phyloP scores from a whole-genome alignment of 2,888 invertebrate species.

The Eristalis pertinax region DNA sequence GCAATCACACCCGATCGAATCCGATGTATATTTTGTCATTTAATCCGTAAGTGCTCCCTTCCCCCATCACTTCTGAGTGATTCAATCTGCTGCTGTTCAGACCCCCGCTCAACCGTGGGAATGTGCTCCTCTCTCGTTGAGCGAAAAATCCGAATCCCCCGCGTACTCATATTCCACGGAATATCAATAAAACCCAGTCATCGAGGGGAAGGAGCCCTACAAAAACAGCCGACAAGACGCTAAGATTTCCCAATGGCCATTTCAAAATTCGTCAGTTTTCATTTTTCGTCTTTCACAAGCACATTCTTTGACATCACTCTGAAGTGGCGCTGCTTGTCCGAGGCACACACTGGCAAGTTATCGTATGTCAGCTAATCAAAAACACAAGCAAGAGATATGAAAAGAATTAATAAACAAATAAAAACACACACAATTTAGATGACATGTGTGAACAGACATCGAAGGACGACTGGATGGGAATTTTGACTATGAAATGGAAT shows the following conservation, averaged over 20 bases:
- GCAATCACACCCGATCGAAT: background rate
- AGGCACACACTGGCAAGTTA: background rate
- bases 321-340: slow-evolving; percentile 2
- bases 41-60: background rate
- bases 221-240: background rate
- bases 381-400: background rate
- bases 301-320: background rate
- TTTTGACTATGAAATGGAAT: background rate
- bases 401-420: background rate
- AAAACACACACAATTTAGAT: background rate
- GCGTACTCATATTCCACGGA: background rate
- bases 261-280: background rate
- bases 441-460: background rate
- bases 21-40: background rate
- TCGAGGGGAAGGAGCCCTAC: background rate
- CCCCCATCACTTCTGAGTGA: background rate
- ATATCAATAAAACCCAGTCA: background rate
- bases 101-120: background rate
- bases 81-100: background rate
- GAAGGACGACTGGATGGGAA: background rate
- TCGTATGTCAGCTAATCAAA: slow-evolving; percentile 8
- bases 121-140: background rate
- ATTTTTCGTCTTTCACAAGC: background rate
- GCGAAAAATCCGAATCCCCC: background rate
- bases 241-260: background rate